A percentile compares a stretch with the other conserved stretches of the same genome.
phyloP scores from a whole-genome alignment of 2,888 invertebrate species.

The Nomada hirtipes region DNA sequence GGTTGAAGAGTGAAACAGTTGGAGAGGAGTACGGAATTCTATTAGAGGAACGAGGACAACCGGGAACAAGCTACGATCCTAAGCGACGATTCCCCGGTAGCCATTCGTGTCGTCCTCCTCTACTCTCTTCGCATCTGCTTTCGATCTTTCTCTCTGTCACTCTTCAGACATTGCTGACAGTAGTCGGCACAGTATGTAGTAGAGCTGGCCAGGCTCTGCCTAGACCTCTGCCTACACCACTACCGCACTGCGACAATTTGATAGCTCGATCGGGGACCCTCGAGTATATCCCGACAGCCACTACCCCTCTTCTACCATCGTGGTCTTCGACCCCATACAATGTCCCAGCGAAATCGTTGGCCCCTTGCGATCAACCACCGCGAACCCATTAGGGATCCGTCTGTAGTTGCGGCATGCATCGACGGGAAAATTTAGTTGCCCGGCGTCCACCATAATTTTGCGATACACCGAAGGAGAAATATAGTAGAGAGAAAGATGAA shows the following conservation, averaged over 20 bases:
- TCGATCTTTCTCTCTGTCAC: slow-evolving; percentile 61
- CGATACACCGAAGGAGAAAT: slow-evolving; percentile 53
- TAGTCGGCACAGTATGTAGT: slow-evolving; percentile 63
- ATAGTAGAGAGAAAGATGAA: slow-evolving; percentile 62
- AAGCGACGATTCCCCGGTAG: slow-evolving; percentile 66
- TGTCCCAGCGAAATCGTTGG: slow-evolving; percentile 63
- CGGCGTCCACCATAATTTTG: slow-evolving; percentile 48
- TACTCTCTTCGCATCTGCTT: slow-evolving; percentile 43
- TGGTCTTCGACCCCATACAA: slow-evolving; percentile 17
- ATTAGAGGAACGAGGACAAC: slow-evolving; percentile 53
- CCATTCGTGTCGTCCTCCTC: slow-evolving; percentile 54
- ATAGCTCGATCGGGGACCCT: slow-evolving; percentile 75
- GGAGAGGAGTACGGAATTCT: slow-evolving; percentile 57
- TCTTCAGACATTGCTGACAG: slow-evolving; percentile 70
- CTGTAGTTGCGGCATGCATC: slow-evolving; percentile 48
- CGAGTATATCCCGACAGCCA: slow-evolving; percentile 60
- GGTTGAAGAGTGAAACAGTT: slow-evolving; percentile 41
- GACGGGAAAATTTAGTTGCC: slow-evolving; percentile 62
- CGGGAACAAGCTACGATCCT: slow-evolving; percentile 68
- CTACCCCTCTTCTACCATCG: neutral
- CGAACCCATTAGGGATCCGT: slow-evolving; percentile 60
- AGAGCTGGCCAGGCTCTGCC: slow-evolving; percentile 60
- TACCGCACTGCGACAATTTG: slow-evolving; percentile 84
- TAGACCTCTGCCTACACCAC: slow-evolving; percentile 76
- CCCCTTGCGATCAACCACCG: slow-evolving; percentile 65